These are phyloP conservation scores for Pterobdella sp. DNA, from an alignment of 2,888 invertebrate species.

Conservation along the genomic window DNA sequence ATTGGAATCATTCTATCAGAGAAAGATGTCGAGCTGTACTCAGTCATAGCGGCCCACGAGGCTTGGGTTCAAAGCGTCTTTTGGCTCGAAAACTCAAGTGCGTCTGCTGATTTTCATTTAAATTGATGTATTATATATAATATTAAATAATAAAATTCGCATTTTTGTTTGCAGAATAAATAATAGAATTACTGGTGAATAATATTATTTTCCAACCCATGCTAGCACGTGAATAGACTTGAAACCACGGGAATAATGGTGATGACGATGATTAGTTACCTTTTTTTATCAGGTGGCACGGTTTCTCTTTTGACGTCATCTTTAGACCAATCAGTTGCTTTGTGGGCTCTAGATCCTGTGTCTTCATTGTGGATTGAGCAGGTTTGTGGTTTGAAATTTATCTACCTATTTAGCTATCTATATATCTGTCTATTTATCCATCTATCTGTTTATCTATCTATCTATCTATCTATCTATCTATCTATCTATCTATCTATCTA, in stretches of 20 bases:
- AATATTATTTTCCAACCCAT: too few relatives aligned
- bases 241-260: too few relatives aligned
- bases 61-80: conserved; percentile 87
- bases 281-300: background rate
- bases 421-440: too few relatives aligned
- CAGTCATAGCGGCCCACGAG: conserved; percentile 81
- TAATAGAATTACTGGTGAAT: background rate
- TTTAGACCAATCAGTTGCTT: background rate
- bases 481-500: too few relatives aligned
- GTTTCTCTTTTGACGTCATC: background rate
- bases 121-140: background rate
- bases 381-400: background rate
- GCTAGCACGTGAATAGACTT: too few relatives aligned
- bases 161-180: background rate
- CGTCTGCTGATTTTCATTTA: background rate
- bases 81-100: conserved; percentile 56
- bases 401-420: too few relatives aligned
- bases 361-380: background rate
- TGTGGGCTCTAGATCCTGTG: background rate
- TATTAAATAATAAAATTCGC: background rate
- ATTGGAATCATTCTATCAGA: background rate
- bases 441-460: too few relatives aligned
- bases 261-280: background rate
- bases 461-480: too few relatives aligned
- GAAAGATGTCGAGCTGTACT: conserved; percentile 58